Evolutionary conservation across 2,113 vertebrate species (phyloP).

Genomic region (Grantiella picta): DNA sequence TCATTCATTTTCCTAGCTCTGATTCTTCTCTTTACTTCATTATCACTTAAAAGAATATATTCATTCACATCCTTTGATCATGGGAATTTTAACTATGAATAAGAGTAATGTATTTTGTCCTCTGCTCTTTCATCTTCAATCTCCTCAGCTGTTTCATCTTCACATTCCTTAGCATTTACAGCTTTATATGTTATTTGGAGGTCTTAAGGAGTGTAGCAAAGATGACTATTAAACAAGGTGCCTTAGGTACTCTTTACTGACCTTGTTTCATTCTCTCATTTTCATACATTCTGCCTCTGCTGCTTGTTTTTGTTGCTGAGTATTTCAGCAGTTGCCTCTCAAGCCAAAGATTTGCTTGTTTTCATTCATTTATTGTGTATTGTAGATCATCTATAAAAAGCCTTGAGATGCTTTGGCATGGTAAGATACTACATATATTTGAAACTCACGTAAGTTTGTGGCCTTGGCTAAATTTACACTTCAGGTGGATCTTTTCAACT

Average conservation of each 20-base stretch:
- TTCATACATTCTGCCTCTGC: slow-evolving; percentile 41
- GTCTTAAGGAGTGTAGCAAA: slow-evolving; percentile 69
- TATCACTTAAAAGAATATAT: background rate
- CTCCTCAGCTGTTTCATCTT: slow-evolving; percentile 18
- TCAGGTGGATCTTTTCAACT: slow-evolving; percentile 44
- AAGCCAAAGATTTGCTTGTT: slow-evolving; percentile 77
- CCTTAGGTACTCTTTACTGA: slow-evolving; percentile 77
- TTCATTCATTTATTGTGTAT: slow-evolving; percentile 47
- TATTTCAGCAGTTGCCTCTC: slow-evolving; percentile 52
- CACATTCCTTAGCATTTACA: slow-evolving; percentile 55
- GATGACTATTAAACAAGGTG: slow-evolving; percentile 71
- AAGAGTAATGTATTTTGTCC: background rate
- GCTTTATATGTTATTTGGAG: slow-evolving; percentile 52
- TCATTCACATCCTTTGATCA: background rate
- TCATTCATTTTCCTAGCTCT: background rate
- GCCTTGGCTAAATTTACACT: slow-evolving; percentile 41
- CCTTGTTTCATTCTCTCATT: slow-evolving; percentile 67
- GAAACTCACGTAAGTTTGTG: slow-evolving; percentile 43
- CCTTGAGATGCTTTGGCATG: slow-evolving; percentile 30
- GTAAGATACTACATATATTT: slow-evolving; percentile 15
- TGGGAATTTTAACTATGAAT: background rate
- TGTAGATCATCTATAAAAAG: slow-evolving; percentile 8
- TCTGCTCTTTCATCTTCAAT: slow-evolving; percentile 26
- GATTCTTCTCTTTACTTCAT: background rate
- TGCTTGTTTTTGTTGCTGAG: slow-evolving; percentile 54